These are phyloP conservation scores for Syngnathoides biaculeatus DNA, from an alignment of 2,113 vertebrate genomes.

Conservation along the genomic window DNA sequence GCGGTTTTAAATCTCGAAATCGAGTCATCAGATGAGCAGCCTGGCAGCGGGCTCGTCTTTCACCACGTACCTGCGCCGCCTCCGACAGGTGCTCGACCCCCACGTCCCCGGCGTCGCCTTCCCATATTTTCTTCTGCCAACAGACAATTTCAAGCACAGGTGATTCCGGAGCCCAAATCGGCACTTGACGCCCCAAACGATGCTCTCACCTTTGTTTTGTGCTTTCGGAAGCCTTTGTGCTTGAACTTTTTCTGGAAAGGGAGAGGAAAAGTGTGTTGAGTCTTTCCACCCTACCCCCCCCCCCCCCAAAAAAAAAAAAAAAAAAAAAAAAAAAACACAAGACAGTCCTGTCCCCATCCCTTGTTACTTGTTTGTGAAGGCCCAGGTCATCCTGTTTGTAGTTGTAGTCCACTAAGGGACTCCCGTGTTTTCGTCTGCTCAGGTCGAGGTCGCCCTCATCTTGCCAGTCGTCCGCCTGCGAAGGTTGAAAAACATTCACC, in stretches of 20 bases:
- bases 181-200: not conserved
- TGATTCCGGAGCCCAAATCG: not conserved
- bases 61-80: slow-evolving; percentile 60
- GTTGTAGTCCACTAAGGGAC: not conserved
- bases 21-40: not conserved
- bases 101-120: slow-evolving; percentile 36
- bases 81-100: slow-evolving; percentile 56
- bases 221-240: slow-evolving; percentile 31
- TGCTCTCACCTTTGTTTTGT: slow-evolving; percentile 42
- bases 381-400: slow-evolving; percentile 25
- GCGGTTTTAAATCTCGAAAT: not conserved
- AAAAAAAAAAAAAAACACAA: not conserved
- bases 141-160: not conserved
- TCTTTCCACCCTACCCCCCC: not conserved
- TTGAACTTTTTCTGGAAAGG: slow-evolving; percentile 52
- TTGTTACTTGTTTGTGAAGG: slow-evolving; percentile 40
- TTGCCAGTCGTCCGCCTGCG: slow-evolving; percentile 21
- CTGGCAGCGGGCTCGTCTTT: not conserved
- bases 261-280: not conserved
- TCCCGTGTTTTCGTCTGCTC: not conserved
- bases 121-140: slow-evolving; percentile 37
- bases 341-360: too few relatives aligned
- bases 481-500: not conserved
- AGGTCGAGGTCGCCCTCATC: not conserved
- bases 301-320: fast-evolving